Percentiles rank a stretch among this genome's conserved stretches.
Evolutionary conservation across 2,888 invertebrate genomes (phyloP).

Genomic region (Chouioia cunea): DNA sequence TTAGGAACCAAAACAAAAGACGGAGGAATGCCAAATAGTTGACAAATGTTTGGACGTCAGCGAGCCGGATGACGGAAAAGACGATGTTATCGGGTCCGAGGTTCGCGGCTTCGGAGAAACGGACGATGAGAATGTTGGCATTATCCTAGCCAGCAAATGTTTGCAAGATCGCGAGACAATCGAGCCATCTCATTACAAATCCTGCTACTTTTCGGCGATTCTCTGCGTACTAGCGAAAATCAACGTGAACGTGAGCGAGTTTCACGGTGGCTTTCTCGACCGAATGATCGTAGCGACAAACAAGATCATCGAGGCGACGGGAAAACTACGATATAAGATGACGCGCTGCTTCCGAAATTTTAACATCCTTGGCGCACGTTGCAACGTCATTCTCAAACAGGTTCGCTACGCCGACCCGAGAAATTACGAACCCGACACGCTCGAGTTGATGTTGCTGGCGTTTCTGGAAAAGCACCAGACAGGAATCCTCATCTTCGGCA

Average conservation of each 20-base stretch:
- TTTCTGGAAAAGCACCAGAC: constrained; percentile 56
- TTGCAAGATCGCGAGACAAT: constrained; percentile 49
- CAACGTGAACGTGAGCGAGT: constrained; percentile 51
- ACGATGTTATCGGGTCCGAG: constrained; percentile 31
- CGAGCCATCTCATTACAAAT: constrained; percentile 56
- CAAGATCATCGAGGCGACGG: constrained; percentile 55
- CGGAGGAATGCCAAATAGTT: too few species aligned
- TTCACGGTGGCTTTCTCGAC: constrained; percentile 55
- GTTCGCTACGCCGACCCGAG: constrained; percentile 57
- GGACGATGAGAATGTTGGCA: constrained; percentile 50
- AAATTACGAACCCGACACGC: constrained; percentile 51
- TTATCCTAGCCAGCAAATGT: constrained; percentile 53
- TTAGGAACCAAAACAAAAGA: too few species aligned
- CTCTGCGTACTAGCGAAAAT: constrained; percentile 61
- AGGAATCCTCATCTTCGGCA: constrained; percentile 60
- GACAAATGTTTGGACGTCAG: too few species aligned
- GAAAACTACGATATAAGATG: constrained; percentile 57
- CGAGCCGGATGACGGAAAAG: too few species aligned
- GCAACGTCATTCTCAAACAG: constrained; percentile 59
- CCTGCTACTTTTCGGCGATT: constrained; percentile 60
- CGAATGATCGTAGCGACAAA: constrained; percentile 55
- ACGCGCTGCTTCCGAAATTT: constrained; percentile 57
- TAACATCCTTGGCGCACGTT: constrained; percentile 55
- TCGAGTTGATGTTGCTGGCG: constrained; percentile 47
- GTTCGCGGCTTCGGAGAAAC: constrained; percentile 54